Conservation (phyloP, 2,888 invertebrate genomes). For the Ophion costatus region DNA sequence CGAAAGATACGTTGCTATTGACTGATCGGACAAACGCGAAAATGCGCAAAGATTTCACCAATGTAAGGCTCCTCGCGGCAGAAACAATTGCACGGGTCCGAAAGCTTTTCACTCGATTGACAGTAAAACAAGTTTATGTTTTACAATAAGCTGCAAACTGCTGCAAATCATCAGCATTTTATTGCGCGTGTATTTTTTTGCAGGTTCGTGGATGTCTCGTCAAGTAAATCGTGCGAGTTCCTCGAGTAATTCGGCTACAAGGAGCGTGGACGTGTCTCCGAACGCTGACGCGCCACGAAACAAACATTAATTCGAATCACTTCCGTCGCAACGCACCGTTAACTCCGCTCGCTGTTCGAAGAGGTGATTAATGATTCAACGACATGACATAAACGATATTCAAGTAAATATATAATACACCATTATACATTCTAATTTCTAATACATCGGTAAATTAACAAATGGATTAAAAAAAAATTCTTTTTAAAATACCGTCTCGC, state of each 20-base stretch:
- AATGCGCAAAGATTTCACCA: background rate
- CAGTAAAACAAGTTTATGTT: too few relatives aligned
- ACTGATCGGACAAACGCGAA: background rate
- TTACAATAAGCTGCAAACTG: too few relatives aligned
- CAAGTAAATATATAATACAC: background rate
- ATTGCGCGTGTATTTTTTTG: background rate
- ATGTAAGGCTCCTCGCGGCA: background rate
- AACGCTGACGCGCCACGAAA: slow-evolving; percentile 5
- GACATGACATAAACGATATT: background rate
- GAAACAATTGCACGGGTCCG: too few relatives aligned
- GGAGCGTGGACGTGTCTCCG: background rate
- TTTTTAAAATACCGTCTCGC: too few relatives aligned
- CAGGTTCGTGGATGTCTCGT: background rate
- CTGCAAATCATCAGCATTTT: too few relatives aligned
- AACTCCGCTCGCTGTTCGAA: slow-evolving; percentile 63
- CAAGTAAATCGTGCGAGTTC: slow-evolving; percentile 10
- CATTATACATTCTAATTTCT: too few relatives aligned
- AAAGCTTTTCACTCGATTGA: too few relatives aligned
- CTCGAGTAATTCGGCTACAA: slow-evolving; percentile 17
- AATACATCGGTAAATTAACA: too few relatives aligned
- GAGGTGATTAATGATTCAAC: slow-evolving; percentile 61
- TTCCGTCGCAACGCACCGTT: slow-evolving; percentile 72
- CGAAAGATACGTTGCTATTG: background rate
- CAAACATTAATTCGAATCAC: slow-evolving; percentile 76
- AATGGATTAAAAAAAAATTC: too few relatives aligned